These are phyloP conservation scores for Gerris lacustris DNA, from an alignment of 2,888 invertebrate species.

Conservation along the genomic window DNA sequence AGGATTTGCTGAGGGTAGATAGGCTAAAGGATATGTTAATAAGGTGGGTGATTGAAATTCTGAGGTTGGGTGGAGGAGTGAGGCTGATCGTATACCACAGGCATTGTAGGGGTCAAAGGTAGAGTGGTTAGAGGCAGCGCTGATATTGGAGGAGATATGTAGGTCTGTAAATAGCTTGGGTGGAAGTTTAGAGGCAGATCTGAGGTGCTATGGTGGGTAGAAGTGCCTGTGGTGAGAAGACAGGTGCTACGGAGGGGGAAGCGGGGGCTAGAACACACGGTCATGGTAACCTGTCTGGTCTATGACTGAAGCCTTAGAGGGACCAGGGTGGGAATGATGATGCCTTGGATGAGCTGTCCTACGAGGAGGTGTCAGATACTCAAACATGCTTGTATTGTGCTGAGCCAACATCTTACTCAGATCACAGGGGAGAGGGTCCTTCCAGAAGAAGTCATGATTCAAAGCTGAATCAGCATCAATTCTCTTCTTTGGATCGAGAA, in stretches of 20 bases:
- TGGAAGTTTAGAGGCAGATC: too few species aligned
- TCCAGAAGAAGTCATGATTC: slow-evolving; percentile 98
- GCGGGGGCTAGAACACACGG: slow-evolving; percentile 53
- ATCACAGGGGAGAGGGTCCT: slow-evolving; percentile 89
- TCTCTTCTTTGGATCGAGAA: slow-evolving; percentile 80
- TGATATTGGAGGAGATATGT: too few species aligned
- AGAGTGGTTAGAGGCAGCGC: too few species aligned
- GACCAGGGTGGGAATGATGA: slow-evolving; percentile 50
- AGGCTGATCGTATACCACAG: too few species aligned
- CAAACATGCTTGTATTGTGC: slow-evolving; percentile 86
- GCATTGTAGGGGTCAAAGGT: too few species aligned
- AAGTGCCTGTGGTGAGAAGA: slow-evolving; percentile 7
- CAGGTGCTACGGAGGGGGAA: background rate
- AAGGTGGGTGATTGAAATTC: too few species aligned
- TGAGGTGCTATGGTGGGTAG: background rate
- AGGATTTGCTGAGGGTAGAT: too few species aligned
- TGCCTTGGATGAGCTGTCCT: slow-evolving; percentile 54
- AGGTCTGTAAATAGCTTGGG: too few species aligned
- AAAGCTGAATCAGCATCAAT: slow-evolving; percentile 82
- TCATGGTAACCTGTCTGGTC: slow-evolving; percentile 74
- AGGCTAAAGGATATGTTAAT: too few species aligned
- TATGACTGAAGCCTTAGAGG: slow-evolving; percentile 40
- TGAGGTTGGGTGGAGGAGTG: too few species aligned
- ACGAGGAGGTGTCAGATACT: slow-evolving; percentile 70
- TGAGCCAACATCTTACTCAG: slow-evolving; percentile 82